phyloP scores from a whole-genome alignment of 2,888 invertebrate genomes.

The Sinhomidia bicolor region DNA sequence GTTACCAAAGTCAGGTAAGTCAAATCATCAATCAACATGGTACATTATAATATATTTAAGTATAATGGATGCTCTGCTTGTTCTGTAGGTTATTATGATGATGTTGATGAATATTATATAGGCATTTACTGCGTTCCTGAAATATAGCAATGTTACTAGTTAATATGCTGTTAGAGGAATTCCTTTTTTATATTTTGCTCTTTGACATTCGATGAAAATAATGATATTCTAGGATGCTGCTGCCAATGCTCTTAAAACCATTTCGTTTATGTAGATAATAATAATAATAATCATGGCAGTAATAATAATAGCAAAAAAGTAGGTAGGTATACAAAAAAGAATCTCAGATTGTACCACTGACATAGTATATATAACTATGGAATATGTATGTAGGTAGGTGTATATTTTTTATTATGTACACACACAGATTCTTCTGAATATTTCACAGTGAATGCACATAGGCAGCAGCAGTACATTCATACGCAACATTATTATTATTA shows the following conservation, averaged over 20 bases:
- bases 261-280: conserved; percentile 45
- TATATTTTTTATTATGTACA: neutral
- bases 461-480: no score
- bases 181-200: conserved; percentile 52
- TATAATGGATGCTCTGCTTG: neutral
- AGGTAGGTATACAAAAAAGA: neutral
- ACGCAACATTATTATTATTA: no score
- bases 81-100: no score
- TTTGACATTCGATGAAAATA: conserved; percentile 61
- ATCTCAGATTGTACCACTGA: neutral
- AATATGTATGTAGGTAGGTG: neutral
- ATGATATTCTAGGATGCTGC: conserved; percentile 50
- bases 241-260: conserved; percentile 58
- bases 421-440: neutral
- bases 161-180: conserved; percentile 22
- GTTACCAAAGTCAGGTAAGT: neutral
- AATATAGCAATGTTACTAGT: no score
- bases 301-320: conserved; percentile 30
- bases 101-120: neutral
- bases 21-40: neutral
- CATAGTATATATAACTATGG: neutral
- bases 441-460: neutral
- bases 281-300: conserved; percentile 55
- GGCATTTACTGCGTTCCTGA: neutral
- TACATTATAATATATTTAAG: neutral